Percentiles rank a stretch among this genome's conserved stretches.
phyloP scores from a whole-genome alignment of 2,113 vertebrate species.

The Cephalophus harveyi region DNA sequence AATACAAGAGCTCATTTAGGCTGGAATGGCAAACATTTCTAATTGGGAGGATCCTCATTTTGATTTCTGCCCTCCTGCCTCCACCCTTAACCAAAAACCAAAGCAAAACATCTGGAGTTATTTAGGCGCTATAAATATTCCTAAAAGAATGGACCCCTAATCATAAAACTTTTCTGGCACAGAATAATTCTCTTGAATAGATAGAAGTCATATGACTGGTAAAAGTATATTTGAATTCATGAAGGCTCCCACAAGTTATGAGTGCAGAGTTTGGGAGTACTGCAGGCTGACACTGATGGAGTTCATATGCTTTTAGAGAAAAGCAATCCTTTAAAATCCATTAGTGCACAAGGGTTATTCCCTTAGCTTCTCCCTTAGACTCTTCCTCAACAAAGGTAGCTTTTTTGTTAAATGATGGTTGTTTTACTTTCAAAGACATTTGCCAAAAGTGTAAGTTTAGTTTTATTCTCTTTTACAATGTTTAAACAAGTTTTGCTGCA shows the following conservation, averaged over 20 bases:
- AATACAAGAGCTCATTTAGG: slow-evolving; percentile 23
- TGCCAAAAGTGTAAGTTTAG: neutral
- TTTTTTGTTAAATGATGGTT: neutral
- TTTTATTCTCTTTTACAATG: neutral
- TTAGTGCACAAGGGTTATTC: neutral
- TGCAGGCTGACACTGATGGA: neutral
- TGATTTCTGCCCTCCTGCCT: slow-evolving; percentile 16
- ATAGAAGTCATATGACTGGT: neutral
- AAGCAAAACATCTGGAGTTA: slow-evolving; percentile 42
- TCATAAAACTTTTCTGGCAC: slow-evolving; percentile 41
- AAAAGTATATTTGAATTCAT: slow-evolving; percentile 36
- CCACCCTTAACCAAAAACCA: slow-evolving; percentile 17
- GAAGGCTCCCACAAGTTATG: neutral
- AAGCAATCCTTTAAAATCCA: neutral
- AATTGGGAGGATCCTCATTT: slow-evolving; percentile 6
- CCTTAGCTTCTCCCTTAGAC: neutral
- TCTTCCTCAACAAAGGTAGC: neutral
- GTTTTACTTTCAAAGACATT: neutral
- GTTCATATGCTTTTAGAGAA: neutral
- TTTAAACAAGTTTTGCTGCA: neutral
- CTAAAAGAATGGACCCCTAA: slow-evolving; percentile 33
- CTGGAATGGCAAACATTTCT: slow-evolving; percentile 11
- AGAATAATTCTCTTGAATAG: slow-evolving; percentile 17
- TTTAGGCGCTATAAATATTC: slow-evolving; percentile 25
- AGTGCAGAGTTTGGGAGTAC: neutral